Evolutionary conservation across 2,113 vertebrate species (phyloP).

Genomic region (Passer montanus): DNA sequence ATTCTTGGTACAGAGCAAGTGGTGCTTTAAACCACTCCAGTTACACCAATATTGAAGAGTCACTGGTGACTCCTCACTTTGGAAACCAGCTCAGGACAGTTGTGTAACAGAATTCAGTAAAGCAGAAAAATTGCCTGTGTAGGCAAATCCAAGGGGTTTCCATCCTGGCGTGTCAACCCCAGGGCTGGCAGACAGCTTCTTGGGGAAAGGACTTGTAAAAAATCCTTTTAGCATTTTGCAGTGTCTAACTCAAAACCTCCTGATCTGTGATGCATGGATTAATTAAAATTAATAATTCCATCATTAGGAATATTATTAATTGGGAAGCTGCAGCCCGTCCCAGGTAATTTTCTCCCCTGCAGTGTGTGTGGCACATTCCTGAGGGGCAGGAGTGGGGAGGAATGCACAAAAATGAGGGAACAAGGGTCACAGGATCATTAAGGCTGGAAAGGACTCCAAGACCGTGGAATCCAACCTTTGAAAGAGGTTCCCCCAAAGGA

Average conservation of each 20-base stretch:
- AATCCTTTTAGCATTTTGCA: background rate
- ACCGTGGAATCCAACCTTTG: rapidly evolving
- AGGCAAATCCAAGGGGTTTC: background rate
- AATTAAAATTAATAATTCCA: background rate
- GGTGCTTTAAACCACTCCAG: background rate
- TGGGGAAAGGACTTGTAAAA: background rate
- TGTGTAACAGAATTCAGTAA: background rate
- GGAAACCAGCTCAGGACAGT: background rate
- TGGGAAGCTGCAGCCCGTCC: background rate
- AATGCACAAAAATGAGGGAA: background rate
- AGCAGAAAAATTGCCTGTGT: background rate
- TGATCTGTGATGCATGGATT: background rate
- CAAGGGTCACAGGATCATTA: rapidly evolving
- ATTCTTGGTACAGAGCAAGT: background rate
- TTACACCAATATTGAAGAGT: background rate
- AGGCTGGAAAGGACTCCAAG: background rate
- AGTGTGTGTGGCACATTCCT: rapidly evolving
- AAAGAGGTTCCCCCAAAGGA: background rate
- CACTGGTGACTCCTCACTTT: background rate
- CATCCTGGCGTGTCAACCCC: background rate
- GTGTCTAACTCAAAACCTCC: background rate
- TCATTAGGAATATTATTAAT: background rate
- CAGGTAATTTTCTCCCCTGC: background rate
- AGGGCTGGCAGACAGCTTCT: background rate
- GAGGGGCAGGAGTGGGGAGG: background rate